These are phyloP conservation scores for Arctocebus calabarensis DNA, from an alignment of 2,797 vertebrate genomes.

Conservation along the genomic window DNA sequence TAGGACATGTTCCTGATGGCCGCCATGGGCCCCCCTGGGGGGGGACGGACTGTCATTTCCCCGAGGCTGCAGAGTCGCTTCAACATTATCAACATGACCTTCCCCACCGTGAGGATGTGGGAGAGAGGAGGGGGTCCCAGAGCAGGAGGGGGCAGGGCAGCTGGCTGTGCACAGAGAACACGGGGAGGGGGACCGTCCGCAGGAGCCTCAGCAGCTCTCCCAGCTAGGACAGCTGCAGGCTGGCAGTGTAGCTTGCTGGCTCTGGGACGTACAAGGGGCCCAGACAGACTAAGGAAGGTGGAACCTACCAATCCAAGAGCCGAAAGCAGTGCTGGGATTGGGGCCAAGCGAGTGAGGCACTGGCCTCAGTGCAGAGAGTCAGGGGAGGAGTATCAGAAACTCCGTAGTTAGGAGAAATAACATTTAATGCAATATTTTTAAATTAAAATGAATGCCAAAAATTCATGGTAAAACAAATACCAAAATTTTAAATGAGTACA, in stretches of 20 bases:
- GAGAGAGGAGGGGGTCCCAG: neutral
- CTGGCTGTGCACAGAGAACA: fast-evolving
- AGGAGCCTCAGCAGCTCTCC: neutral
- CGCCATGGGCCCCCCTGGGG: conserved; percentile 95
- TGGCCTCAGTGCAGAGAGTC: neutral
- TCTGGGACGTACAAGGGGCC: neutral
- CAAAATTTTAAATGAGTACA: neutral
- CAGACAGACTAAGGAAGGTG: neutral
- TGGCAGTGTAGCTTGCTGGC: neutral
- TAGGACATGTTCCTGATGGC: conserved; percentile 94
- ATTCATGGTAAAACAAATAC: neutral
- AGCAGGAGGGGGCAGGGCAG: neutral
- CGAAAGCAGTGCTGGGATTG: neutral
- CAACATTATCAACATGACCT: conserved; percentile 95
- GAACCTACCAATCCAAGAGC: neutral
- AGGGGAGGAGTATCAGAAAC: neutral
- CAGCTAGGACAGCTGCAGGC: neutral
- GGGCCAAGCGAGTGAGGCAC: neutral
- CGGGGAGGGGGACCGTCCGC: neutral
- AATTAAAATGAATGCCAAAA: neutral
- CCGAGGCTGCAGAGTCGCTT: conserved; percentile 93
- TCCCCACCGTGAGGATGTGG: conserved; percentile 89
- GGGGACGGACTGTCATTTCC: conserved; percentile 92
- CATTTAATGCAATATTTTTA: neutral
- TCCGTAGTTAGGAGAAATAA: neutral